Conservation (phyloP, 2,888 invertebrate genomes). For the Cataglyphis albicans region DNA sequence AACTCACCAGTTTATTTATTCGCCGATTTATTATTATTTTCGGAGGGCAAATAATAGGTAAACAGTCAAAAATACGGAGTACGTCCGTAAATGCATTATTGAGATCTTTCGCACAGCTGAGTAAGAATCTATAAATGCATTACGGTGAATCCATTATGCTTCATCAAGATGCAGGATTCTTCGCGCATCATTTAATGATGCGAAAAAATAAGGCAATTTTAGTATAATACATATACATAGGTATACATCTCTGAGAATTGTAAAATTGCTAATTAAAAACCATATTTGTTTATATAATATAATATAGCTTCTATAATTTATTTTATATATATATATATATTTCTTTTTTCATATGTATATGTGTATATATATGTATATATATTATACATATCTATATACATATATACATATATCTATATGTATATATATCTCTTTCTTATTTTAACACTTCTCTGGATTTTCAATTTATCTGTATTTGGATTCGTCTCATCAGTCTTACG, state of each 20-base stretch:
- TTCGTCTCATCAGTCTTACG: slow-evolving; percentile 69
- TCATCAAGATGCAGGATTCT: background rate
- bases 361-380: slow-evolving; percentile 42
- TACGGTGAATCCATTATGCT: background rate
- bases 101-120: background rate
- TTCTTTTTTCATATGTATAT: background rate
- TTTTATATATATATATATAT: slow-evolving; percentile 42
- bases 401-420: slow-evolving; percentile 54
- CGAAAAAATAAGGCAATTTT: background rate
- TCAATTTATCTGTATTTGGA: slow-evolving; percentile 24
- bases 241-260: slow-evolving; percentile 24
- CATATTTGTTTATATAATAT: slow-evolving; percentile 53
- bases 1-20: background rate
- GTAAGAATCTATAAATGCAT: background rate
- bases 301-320: slow-evolving; percentile 63
- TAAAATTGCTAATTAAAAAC: background rate
- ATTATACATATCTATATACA: slow-evolving; percentile 37
- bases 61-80: background rate
- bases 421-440: background rate
- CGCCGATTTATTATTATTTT: background rate
- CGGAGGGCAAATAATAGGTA: background rate
- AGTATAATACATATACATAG: slow-evolving; percentile 29
- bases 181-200: slow-evolving; percentile 23
- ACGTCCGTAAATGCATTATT: background rate
- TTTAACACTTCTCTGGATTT: background rate